phyloP scores from a whole-genome alignment of 2,888 invertebrate genomes.

The Agrochola macilenta region DNA sequence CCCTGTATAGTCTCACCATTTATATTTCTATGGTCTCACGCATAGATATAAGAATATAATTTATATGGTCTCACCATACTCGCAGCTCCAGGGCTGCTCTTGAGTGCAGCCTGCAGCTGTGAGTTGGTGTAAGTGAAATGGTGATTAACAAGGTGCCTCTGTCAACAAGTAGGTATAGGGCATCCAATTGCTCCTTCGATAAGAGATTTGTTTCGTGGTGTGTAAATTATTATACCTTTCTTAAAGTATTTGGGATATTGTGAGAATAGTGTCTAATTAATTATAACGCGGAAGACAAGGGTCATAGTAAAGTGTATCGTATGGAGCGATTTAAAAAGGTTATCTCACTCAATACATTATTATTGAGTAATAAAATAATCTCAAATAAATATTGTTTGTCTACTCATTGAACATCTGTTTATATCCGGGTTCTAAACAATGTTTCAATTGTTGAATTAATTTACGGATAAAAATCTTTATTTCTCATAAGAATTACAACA shows the following conservation, averaged over 20 bases:
- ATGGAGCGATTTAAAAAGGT: conserved; percentile 28
- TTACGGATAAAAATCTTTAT: not conserved
- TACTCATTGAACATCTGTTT: conserved; percentile 4
- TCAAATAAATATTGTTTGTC: conserved; percentile 26
- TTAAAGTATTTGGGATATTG: not conserved
- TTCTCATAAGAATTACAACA: not conserved
- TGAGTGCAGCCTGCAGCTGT: not conserved
- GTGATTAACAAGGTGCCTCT: not conserved
- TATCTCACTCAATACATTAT: conserved; percentile 18
- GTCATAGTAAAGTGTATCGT: conserved; percentile 25
- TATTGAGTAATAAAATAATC: conserved; percentile 30
- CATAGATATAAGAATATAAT: too few relatives aligned
- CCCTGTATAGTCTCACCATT: too few relatives aligned
- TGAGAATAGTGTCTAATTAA: not conserved
- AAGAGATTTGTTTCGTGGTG: not conserved
- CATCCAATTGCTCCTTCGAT: not conserved
- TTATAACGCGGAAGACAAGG: not conserved
- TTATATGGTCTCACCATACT: not conserved
- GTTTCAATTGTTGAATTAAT: not conserved
- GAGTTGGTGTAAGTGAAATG: not conserved
- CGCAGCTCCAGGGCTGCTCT: not conserved
- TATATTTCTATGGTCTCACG: too few relatives aligned
- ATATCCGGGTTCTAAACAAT: conserved; percentile 9
- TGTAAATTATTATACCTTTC: not conserved
- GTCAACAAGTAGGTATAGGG: not conserved